phyloP scores from a whole-genome alignment of 1,140 invertebrate genomes.

The Dendrolimus kikuchii region DNA sequence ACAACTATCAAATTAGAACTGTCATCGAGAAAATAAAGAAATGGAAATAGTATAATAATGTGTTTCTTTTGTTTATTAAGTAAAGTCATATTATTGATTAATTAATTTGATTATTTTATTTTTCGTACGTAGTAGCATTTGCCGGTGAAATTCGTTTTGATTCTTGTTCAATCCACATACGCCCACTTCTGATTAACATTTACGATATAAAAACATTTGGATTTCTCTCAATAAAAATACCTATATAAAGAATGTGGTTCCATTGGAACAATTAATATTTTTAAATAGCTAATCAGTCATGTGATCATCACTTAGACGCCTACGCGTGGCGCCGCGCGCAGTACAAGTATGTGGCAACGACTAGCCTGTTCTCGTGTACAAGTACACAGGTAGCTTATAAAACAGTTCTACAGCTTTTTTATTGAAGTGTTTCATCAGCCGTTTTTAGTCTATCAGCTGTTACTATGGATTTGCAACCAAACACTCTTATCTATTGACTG shows the following conservation, averaged over 20 bases:
- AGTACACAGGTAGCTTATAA: slow-evolving; percentile 2
- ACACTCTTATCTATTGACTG: too few species aligned
- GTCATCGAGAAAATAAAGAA: too few species aligned
- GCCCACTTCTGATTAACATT: neutral
- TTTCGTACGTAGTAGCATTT: too few species aligned
- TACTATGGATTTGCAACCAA: too few species aligned
- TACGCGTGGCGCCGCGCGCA: slow-evolving; percentile 47
- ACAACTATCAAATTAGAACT: too few species aligned
- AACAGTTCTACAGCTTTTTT: neutral
- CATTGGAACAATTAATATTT: slow-evolving; percentile 52
- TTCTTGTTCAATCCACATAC: neutral
- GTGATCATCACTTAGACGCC: slow-evolving; percentile 42
- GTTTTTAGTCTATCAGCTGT: too few species aligned
- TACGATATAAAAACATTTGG: neutral
- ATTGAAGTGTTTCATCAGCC: too few species aligned
- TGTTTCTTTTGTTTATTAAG: too few species aligned
- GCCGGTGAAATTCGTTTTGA: neutral
- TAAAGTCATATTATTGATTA: too few species aligned
- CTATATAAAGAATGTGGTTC: slow-evolving; percentile 19
- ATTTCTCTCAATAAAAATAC: slow-evolving; percentile 38
- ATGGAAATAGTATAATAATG: too few species aligned
- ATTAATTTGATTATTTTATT: too few species aligned
- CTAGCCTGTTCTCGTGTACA: slow-evolving; percentile 16
- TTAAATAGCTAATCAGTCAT: slow-evolving; percentile 66
- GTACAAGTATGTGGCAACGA: slow-evolving; percentile 32